Evolutionary conservation across 2,888 invertebrate genomes (phyloP), one percentile per base, ranked within the genome.

Genomic region (Candidula unifasciata): DNA sequence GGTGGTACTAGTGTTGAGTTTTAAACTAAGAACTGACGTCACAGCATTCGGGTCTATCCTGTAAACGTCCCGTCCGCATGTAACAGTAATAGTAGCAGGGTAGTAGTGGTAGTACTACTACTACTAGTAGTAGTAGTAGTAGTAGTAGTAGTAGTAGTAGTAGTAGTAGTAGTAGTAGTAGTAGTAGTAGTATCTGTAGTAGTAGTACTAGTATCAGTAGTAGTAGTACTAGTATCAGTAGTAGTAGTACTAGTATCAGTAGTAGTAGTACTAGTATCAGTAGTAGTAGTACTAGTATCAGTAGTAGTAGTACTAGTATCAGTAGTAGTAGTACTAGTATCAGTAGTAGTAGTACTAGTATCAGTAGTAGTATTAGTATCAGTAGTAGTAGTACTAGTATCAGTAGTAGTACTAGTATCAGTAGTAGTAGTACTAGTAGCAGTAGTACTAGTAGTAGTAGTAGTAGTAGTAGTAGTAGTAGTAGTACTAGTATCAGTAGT

Each of bases 401-500:
- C 21, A n/a, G 24, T 60, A 24, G 60, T 60, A n/a, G n/a, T 60
- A 60, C 18, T 60, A 60, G 60, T n/a, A 60, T 3, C 2, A 24
- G 24, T 60, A 60, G n/a, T 60, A 60, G 60, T n/a, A 60, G 60
- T n/a, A n/a, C n/a, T 80, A 83, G 73, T 57, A 81, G 77, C 37
- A 57, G 74, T 76, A 74, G 74, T 74, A 74, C 44, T 74, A 74
- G 74, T 74, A 74, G 74, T 74, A 74, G 74, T 74, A 74, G 74
- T 74, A 74, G 74, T 74, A 74, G 74, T 74, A 74, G 74, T 74
- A 74, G 74, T 37, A 35, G 74, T 74, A 74, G 74, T 74, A 74
- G 74, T 74, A 8, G 52, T 74, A 44, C 44, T 74, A 74, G 74
- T 74, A 78, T 64, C 57, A 80, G 83, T 80, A 83, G 83, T 80